Base-by-base conservation (phyloP, 2,113 vertebrate species). In the Nothobranchius furzeri region DNA sequence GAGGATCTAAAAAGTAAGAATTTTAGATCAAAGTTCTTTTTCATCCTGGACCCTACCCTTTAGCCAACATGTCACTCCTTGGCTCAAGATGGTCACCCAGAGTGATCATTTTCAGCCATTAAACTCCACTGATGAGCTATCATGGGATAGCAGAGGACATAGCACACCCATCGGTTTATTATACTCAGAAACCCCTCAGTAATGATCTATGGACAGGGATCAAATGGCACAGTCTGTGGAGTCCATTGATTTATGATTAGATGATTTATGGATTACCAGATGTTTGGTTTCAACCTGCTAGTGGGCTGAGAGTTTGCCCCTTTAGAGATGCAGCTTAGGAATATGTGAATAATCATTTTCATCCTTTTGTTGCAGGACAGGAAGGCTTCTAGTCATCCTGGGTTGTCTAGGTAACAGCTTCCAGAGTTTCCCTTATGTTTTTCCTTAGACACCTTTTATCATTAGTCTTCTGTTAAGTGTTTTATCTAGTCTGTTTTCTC, bases 51-150 rank as follows among this genome's bases (percentile, higher is more conserved):
- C 46, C 70, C 58, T 9, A 60, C 47, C 35, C 9, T 56, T 13
- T 46, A 40, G 25, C 20, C 25, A 20, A 68, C 73, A 43, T 70
- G 63, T 66, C 62, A 76, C 25, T 68, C 11, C 62, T 62, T 78
- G 76, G 64, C 67, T 72, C 5, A 5, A n/a, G 3, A 35, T 36
- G 67, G 48, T 45, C 37, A 45, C 52, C 46, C 40, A 56, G 20
- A 35, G 43, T 7, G 13, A 36, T 54, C 47, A 58, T 64, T 66
- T 66, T 65, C 37, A 40, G 37, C 4, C 37, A 40, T 40, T 40
- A 40, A 30, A 68, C 56, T 51, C 60, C 64, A 64, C 20, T 85
- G 79, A 81, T 79, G 65, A 87, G 68, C 68, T 37, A 51, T 68
- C 73, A 37, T 37, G 77, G 75, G 81, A 84, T 60, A 13, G 65